Conservation (phyloP, 2,888 invertebrate genomes). For the Drosophila sordidapex region DNA sequence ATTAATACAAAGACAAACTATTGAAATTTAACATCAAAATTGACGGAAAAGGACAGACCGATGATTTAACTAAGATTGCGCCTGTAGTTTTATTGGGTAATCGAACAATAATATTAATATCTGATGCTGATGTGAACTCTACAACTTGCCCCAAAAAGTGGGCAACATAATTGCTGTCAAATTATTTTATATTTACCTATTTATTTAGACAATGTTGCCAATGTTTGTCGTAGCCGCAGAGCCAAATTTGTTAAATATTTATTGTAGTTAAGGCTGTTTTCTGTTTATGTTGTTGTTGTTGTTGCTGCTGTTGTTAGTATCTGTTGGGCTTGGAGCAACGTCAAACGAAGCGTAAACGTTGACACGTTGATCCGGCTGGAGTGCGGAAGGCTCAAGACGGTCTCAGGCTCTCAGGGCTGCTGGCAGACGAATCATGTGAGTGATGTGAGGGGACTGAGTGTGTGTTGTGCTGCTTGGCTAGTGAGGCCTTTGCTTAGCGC, state of each 20-base stretch:
- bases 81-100: not conserved
- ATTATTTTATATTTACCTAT: constrained; percentile 49
- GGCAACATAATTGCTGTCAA: constrained; percentile 10
- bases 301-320: constrained; percentile 28
- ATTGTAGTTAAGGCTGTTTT: constrained; percentile 21
- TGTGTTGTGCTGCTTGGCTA: constrained; percentile 59
- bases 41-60: not conserved
- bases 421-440: constrained; percentile 54
- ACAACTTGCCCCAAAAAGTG: constrained; percentile 22
- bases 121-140: not conserved
- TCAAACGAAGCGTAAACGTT: constrained; percentile 35
- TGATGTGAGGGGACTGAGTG: constrained; percentile 54
- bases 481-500: constrained; percentile 61
- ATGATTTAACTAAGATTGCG: not conserved
- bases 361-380: constrained; percentile 44
- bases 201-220: constrained; percentile 61
- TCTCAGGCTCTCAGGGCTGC: constrained; percentile 51
- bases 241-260: constrained; percentile 13
- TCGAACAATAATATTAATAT: not conserved
- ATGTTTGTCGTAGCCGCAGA: constrained; percentile 25
- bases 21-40: not conserved
- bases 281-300: constrained; percentile 18
- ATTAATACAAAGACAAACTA: not conserved
- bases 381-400: constrained; percentile 53
- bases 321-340: constrained; percentile 49